Evolutionary conservation across 2,888 invertebrate species (phyloP).

Genomic region (Leucophora obtusa): DNA sequence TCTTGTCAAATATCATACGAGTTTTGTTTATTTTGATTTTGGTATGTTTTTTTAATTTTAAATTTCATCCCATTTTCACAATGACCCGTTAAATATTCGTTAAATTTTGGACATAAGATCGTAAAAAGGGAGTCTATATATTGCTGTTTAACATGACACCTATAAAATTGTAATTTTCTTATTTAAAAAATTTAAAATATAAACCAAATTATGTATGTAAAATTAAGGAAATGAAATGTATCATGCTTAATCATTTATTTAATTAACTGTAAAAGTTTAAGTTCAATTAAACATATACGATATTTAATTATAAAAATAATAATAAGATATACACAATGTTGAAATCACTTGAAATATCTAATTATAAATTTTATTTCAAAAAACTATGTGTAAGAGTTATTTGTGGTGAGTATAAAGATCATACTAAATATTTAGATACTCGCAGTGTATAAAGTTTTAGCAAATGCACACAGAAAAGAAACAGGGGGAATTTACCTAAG

Average conservation of each 20-base stretch:
- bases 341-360: conserved; percentile 31
- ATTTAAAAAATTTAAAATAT: background rate
- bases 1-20: no score
- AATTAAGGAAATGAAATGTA: conserved; percentile 37
- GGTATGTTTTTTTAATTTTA: no score
- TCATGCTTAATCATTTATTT: no score
- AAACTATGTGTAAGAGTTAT: background rate
- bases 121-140: background rate
- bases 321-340: conserved; percentile 49
- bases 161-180: conserved; percentile 1
- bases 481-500: no score
- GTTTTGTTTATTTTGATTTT: no score
- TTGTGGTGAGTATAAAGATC: background rate
- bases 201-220: conserved; percentile 37
- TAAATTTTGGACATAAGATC: no score
- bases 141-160: conserved; percentile 6
- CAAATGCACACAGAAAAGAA: no score
- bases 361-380: background rate
- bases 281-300: conserved; percentile 49
- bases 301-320: conserved; percentile 42
- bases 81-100: no score
- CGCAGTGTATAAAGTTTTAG: no score
- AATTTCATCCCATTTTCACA: no score
- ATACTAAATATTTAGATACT: no score
- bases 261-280: conserved; percentile 45